Conservation (phyloP, 2,113 vertebrate species). For the Trichechus manatus region DNA sequence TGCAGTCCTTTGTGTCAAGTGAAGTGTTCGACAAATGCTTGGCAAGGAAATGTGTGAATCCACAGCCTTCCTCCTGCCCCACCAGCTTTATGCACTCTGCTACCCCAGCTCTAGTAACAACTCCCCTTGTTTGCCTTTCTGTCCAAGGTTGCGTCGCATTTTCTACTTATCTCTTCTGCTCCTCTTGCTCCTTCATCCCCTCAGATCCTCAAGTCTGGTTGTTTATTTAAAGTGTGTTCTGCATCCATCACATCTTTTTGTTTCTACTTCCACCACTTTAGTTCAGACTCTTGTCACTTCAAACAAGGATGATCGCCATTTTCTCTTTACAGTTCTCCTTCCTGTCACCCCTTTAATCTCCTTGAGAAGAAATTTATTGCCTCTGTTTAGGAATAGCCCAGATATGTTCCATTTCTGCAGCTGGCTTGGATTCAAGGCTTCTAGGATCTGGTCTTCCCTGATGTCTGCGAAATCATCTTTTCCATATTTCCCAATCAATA, state of each 20-base stretch:
- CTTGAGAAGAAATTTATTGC: background rate
- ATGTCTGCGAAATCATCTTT: accelerated
- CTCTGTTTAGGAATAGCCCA: background rate
- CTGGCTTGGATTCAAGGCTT: too few relatives aligned
- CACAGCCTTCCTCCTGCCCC: background rate
- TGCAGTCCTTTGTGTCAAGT: background rate
- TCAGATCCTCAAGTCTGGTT: background rate
- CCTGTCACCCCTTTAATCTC: background rate
- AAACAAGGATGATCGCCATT: background rate
- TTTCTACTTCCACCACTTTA: background rate
- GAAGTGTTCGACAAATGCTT: background rate
- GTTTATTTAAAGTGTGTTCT: background rate
- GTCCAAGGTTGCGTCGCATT: background rate
- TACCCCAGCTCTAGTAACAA: background rate
- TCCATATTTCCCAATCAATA: background rate
- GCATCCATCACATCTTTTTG: background rate
- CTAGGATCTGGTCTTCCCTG: background rate
- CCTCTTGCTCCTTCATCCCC: background rate
- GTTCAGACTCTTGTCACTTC: background rate
- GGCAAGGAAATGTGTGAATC: background rate
- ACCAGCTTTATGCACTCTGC: background rate
- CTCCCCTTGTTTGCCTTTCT: background rate
- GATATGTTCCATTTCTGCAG: background rate
- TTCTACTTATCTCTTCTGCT: background rate
- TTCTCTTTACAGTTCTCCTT: background rate